Conservation (phyloP, 2,888 invertebrate species). For the Monopis laevigella region DNA sequence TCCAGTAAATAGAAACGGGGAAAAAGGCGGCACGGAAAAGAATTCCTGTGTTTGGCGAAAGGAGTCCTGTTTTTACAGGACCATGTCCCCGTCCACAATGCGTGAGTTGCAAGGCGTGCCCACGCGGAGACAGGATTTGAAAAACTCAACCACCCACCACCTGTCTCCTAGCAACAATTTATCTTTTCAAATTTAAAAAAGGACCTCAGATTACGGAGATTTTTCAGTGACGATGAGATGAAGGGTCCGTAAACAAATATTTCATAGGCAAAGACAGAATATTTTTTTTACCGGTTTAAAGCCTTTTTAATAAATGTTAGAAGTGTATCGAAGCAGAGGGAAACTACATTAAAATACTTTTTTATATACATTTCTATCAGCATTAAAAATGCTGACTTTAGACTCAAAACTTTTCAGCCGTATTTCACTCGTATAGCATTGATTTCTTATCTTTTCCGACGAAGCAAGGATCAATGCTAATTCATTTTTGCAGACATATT, state of each 20-base stretch:
- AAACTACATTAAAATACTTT: conserved; percentile 7
- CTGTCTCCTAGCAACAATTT: too few species aligned
- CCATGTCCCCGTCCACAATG: background rate
- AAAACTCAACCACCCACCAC: too few species aligned
- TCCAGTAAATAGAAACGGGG: too few species aligned
- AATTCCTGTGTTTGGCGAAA: too few species aligned
- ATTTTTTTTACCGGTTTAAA: conserved; percentile 13
- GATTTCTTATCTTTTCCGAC: too few species aligned
- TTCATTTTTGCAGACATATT: too few species aligned
- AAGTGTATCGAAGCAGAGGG: conserved; percentile 4
- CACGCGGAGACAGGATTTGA: background rate
- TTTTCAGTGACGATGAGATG: conserved; percentile 12
- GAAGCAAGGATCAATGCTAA: too few species aligned
- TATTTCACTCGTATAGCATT: too few species aligned
- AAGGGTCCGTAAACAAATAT: conserved; percentile 10
- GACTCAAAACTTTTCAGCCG: conserved; percentile 11
- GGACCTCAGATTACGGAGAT: conserved; percentile 12
- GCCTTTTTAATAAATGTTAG: conserved; percentile 8
- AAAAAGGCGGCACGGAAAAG: too few species aligned
- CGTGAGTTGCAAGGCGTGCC: background rate
- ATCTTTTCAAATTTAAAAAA: conserved; percentile 15
- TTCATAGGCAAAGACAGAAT: conserved; percentile 8
- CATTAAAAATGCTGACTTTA: conserved; percentile 12
- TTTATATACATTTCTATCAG: conserved; percentile 12
- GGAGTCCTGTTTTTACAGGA: too few species aligned